These are phyloP conservation scores for Dipodomys spectabilis DNA, from an alignment of 2,113 vertebrate genomes.

Conservation along the genomic window DNA sequence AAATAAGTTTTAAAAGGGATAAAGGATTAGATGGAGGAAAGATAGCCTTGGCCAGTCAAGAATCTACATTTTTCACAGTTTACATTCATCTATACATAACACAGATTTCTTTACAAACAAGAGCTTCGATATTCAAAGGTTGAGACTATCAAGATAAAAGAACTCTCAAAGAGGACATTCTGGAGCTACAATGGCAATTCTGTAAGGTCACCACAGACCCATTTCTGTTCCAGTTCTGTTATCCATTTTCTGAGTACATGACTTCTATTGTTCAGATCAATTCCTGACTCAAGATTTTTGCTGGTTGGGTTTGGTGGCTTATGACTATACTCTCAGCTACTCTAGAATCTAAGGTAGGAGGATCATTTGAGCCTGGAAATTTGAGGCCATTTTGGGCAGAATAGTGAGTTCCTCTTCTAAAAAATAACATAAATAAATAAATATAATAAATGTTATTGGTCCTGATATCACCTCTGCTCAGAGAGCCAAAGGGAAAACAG, in stretches of 20 bases:
- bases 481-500: not conserved
- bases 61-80: not conserved
- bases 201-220: not conserved
- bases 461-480: not conserved
- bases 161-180: not conserved
- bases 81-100: not conserved
- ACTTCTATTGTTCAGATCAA: slow-evolving; percentile 1
- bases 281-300: not conserved
- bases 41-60: not conserved
- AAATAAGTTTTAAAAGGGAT: not conserved
- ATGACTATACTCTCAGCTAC: not conserved
- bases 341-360: not conserved
- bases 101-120: not conserved
- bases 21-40: not conserved
- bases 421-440: not conserved
- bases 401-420: not conserved
- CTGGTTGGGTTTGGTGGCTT: not conserved
- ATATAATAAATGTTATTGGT: not conserved
- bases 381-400: not conserved
- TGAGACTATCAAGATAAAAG: not conserved
- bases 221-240: not conserved
- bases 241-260: not conserved
- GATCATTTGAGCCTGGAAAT: not conserved
- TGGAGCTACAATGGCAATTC: not conserved
- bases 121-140: not conserved